Evolutionary conservation across 2,113 vertebrate genomes (phyloP), one percentile per base, ranked within the genome.

Genomic region (Rafetus swinhoei): DNA sequence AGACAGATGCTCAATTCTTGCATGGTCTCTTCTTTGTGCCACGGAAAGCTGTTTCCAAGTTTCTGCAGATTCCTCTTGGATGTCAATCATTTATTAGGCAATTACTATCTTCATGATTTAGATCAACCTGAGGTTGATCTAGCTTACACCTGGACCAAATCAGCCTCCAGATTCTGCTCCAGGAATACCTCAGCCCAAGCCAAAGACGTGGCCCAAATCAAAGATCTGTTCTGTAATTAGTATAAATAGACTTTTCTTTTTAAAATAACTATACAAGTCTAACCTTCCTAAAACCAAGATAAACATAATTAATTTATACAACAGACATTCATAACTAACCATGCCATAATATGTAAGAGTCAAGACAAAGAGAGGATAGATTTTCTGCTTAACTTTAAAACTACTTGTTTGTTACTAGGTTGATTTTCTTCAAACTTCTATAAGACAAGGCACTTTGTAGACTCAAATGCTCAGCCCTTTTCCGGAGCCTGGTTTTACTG

Each of bases 41-140:
- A 16, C 25, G 13, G 27, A 59, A 52, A 24, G 39, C 11, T 52
- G 7, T 24, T 79, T 59, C 35, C 59, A 65, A 32, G 45, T 62
- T 52, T 39, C 35, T 9, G 19, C 3, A 27, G 62, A 65, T n/a
- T 65, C 62, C 29, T 65, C 82, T 55, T n/a, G 19, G 7, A 54
- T 18, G 4, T 6, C 15, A 56, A 7, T 6, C 10, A 39, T 18
- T 25, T 27, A 24, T 24, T 1, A 0, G 57, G 9, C 54, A 93
- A 53, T 15, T 8, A 8, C 18, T 53, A n/a, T 0, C n/a, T 86
- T 7, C 1, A 1, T 9, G 27, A 56, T 0, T 1, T 45, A 72
- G 11, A 35, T n/a, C 19, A 74, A 21, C 3, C n/a, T 74, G 19
- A 84, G 21, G 1, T 0, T 1, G 69, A 3, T 85, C 74, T 90